These are phyloP conservation scores for Coremacera marginata DNA, from an alignment of 2,888 invertebrate genomes.

Conservation along the genomic window DNA sequence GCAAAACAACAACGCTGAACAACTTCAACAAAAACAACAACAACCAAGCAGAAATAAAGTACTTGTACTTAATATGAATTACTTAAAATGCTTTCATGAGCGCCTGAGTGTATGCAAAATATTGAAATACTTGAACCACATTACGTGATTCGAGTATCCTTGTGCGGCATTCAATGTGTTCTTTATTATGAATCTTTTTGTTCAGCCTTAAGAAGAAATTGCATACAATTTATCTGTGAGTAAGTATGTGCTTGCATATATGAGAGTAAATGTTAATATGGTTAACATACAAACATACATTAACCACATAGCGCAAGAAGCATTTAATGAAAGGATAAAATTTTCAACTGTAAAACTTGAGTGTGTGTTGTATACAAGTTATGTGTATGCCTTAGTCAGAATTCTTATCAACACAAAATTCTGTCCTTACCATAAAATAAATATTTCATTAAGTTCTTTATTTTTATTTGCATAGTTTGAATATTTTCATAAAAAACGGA, in stretches of 20 bases:
- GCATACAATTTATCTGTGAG: neutral
- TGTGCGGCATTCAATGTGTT: neutral
- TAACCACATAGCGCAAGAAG: neutral
- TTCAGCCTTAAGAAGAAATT: neutral
- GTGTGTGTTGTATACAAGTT: too few relatives aligned
- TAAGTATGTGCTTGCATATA: neutral
- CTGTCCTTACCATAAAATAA: too few relatives aligned
- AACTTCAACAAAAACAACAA: too few relatives aligned
- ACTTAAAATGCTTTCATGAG: slow-evolving; percentile 28
- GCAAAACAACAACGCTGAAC: too few relatives aligned
- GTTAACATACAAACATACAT: slow-evolving; percentile 29
- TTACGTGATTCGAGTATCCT: slow-evolving; percentile 32
- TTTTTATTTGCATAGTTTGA: too few relatives aligned
- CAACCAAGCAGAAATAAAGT: neutral
- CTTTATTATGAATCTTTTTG: neutral
- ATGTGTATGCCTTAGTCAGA: too few relatives aligned
- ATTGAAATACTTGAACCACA: slow-evolving; percentile 37
- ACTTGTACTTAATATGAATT: slow-evolving; percentile 32
- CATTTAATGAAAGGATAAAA: too few relatives aligned
- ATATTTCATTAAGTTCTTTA: too few relatives aligned
- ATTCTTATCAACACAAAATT: neutral
- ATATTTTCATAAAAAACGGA: too few relatives aligned
- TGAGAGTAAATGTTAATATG: slow-evolving; percentile 1
- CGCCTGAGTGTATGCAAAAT: slow-evolving; percentile 37
- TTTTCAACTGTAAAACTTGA: too few relatives aligned